Evolutionary conservation across 2,888 invertebrate species (phyloP).

Genomic region (Melanophora roralis): DNA sequence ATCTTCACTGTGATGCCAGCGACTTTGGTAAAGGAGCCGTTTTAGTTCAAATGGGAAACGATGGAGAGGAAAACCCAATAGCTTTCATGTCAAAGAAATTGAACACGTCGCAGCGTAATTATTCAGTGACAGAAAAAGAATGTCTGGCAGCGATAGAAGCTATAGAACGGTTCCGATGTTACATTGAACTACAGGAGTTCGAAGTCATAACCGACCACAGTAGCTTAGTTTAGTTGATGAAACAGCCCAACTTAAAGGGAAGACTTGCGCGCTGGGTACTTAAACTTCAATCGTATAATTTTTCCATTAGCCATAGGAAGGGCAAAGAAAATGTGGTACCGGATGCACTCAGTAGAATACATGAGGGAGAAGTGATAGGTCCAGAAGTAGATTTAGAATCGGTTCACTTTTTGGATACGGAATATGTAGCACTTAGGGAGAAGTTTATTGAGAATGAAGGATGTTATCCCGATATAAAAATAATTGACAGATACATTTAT

Average conservation of each 20-base stretch:
- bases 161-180: conserved; percentile 50
- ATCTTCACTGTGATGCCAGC: conserved; percentile 22
- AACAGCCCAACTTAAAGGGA: conserved; percentile 5
- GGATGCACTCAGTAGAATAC: conserved; percentile 8
- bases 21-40: conserved; percentile 23
- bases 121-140: background rate
- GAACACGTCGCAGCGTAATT: conserved; percentile 17
- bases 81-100: conserved; percentile 11
- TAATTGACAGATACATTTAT: background rate
- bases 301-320: conserved; percentile 9
- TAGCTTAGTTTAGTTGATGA: conserved; percentile 14
- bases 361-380: background rate
- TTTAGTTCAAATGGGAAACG: conserved; percentile 8
- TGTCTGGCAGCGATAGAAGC: conserved; percentile 20
- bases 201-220: conserved; percentile 6
- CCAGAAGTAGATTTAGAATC: conserved; percentile 23
- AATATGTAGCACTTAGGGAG: background rate
- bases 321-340: conserved; percentile 21
- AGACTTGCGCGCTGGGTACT: conserved; percentile 13
- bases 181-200: conserved; percentile 31
- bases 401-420: background rate
- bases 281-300: background rate
- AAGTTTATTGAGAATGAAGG: background rate
- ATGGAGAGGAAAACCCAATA: background rate
- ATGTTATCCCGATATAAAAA: background rate